Base-by-base conservation (phyloP, 2,113 vertebrate species). In the Azemiops feae region DNA sequence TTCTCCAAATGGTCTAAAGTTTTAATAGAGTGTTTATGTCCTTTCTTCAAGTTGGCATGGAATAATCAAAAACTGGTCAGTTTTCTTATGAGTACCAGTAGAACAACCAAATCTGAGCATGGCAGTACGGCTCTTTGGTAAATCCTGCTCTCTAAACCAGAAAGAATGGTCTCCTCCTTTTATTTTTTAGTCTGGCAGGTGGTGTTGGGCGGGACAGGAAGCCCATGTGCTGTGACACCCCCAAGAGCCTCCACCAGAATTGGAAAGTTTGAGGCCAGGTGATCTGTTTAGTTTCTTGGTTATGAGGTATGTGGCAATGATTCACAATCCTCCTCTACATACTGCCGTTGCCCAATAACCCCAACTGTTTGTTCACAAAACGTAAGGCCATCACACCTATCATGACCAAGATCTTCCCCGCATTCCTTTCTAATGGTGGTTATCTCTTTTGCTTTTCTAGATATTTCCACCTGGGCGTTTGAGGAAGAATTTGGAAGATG, bases 141-240 rank as follows among this genome's bases (percentile, higher is more conserved):
- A 23, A 69, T 89, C 22, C 22, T 4, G 27, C n/a, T 5, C 52
- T n/a, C 88, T 45, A 30, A 0, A 45, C 5, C 52, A 1, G n/a
- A n/a, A n/a, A n/a, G n/a, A n/a, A n/a, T n/a, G 53, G 52, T 8
- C 4, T 53, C 55, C 0, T 91, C 34, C 4, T 39, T 6, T 27
- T 23, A 57, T 91, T 91, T 89, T 64, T 52, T 20, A n/a, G n/a
- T n/a, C 25, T 25, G 81, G 74, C 96, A 99, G 99, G 99, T 99
- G 7, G 99, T 99, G 92, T 98, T 99, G 96, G 99, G 99, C 47
- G 99, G 99, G 99, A 90, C 99, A 99, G 93, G 99, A 99, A 95
- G 99, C 99, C 99, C 96, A 99, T 99, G 99, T n/a, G 99, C 99
- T 93, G 99, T 99, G 90, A 99, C 99, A 57, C 99, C 99, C 0